Percentiles rank a stretch among this genome's conserved stretches.
Conservation (phyloP, 2,797 vertebrate species). For the Triplophysa bombifrons region DNA sequence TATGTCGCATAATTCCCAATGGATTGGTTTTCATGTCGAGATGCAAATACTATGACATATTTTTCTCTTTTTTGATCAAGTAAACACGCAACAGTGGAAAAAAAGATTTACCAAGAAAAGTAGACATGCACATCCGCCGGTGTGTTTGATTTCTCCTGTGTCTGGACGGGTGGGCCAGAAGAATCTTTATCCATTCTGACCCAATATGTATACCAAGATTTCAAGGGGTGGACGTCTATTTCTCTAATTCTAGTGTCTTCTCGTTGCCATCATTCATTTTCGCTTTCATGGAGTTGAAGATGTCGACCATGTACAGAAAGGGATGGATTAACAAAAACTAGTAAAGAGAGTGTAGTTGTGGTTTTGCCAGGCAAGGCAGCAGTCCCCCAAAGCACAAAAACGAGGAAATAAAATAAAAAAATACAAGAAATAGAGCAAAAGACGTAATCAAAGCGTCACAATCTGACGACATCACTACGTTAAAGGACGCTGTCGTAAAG, state of each 20-base stretch:
- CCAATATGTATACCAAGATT: constrained; percentile 42
- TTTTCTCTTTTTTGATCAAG: constrained; percentile 81
- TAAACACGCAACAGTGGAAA: constrained; percentile 81
- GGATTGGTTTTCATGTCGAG: constrained; percentile 81
- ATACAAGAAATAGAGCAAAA: constrained; percentile 1
- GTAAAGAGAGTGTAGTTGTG: constrained; percentile 28
- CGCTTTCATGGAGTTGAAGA: constrained; percentile 41
- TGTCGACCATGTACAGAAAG: constrained; percentile 35
- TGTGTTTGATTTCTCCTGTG: constrained; percentile 62
- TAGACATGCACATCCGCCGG: constrained; percentile 89
- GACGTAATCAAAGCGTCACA: constrained; percentile 48
- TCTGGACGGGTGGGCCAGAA: constrained; percentile 52
- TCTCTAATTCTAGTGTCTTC: constrained; percentile 41
- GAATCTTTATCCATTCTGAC: constrained; percentile 1
- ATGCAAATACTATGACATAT: constrained; percentile 85
- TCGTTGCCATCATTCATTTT: constrained; percentile 33
- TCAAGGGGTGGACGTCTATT: constrained; percentile 29
- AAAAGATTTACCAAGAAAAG: constrained; percentile 82
- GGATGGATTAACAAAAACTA: constrained; percentile 33
- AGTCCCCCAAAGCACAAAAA: constrained; percentile 51
- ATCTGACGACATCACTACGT: constrained; percentile 47
- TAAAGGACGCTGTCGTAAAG: constrained; percentile 49
- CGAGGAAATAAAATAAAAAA: constrained; percentile 5
- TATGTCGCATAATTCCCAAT: constrained; percentile 81
- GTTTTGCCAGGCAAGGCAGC: constrained; percentile 54